Conservation (phyloP, 2,113 vertebrate species). For the Halichoeres trimaculatus region DNA sequence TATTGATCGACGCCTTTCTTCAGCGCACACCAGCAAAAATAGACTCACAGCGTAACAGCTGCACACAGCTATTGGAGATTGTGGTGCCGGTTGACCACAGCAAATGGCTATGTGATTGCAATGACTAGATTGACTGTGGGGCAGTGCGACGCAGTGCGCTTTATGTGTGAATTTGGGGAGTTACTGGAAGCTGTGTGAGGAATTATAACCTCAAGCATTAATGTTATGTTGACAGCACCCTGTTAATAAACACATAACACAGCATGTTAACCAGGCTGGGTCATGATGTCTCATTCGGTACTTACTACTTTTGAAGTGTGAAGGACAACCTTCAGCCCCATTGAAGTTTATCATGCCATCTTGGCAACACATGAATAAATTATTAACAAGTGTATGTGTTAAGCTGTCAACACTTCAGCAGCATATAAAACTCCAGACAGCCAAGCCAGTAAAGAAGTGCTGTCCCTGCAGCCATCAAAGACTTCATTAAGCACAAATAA, state of each 20-base stretch:
- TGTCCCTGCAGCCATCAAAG: constrained; percentile 1
- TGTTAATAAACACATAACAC: neutral
- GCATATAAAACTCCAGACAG: constrained; percentile 45
- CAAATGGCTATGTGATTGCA: too few relatives aligned
- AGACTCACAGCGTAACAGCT: too few relatives aligned
- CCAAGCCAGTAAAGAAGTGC: constrained; percentile 39
- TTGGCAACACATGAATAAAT: constrained; percentile 50
- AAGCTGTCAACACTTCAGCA: constrained; percentile 32
- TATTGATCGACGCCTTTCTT: too few relatives aligned
- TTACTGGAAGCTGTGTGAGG: neutral
- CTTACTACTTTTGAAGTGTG: constrained; percentile 28
- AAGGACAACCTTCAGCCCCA: constrained; percentile 51
- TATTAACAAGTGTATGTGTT: constrained; percentile 36
- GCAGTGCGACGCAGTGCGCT: too few relatives aligned
- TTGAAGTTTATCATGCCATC: constrained; percentile 56
- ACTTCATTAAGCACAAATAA: constrained; percentile 24
- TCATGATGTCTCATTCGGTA: neutral
- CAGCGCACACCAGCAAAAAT: too few relatives aligned
- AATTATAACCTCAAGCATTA: neutral
- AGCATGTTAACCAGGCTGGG: neutral
- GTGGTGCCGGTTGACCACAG: too few relatives aligned
- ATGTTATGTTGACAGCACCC: neutral
- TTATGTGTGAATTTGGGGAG: too few relatives aligned
- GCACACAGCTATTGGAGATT: too few relatives aligned
- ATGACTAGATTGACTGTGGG: too few relatives aligned